Evolutionary conservation across 1,140 invertebrate species (phyloP), one percentile per base, ranked within the genome.

Genomic region (Procambarus clarkii): DNA sequence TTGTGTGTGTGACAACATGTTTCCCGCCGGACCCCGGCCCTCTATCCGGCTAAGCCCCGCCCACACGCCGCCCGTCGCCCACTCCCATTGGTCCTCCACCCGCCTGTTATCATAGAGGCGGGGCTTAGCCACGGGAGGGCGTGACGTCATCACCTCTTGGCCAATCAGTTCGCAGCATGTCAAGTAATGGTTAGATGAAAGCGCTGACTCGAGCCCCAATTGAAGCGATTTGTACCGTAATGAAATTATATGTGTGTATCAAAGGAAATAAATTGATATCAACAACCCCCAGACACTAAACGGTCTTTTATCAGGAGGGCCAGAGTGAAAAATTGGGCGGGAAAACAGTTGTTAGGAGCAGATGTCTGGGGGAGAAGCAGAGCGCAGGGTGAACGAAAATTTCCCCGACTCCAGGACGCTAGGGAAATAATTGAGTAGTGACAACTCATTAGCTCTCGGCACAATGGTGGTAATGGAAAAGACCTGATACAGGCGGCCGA

Each of bases 161-260:
- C 92, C 92, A 92, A 92, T 92, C 80, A 80, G 77, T 21, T 9
- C 21, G 18, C 74, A 84, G 86, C 88, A 88, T 91, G 91, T 91
- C 89, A 88, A 90, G 92, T 93, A 93, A 93, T 93, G 92, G 92
- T 83, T 93, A 92, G 91, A 92, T 93, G 92, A 92, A 92, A 92
- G 92, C 91, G 91, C 83, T 91, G 91, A 91, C 91, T 92, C 87
- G 91, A 88, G 92, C 85, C 91, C 91, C 92, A 93, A 93, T 93
- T 93, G 92, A 93, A 93, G 91, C 92, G 91, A 93, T 93, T 93
- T 93, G 92, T 92, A 93, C 85, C 88, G 92, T 93, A 93, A 93
- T 93, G 92, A 93, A 93, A 93, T 93, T 93, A 93, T 93, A 93
- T 93, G 92, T 93, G 92, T 93, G 92, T 93, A 93, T 93, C 92